Conservation (phyloP, 2,888 invertebrate genomes). For the Morpho deidamia region DNA sequence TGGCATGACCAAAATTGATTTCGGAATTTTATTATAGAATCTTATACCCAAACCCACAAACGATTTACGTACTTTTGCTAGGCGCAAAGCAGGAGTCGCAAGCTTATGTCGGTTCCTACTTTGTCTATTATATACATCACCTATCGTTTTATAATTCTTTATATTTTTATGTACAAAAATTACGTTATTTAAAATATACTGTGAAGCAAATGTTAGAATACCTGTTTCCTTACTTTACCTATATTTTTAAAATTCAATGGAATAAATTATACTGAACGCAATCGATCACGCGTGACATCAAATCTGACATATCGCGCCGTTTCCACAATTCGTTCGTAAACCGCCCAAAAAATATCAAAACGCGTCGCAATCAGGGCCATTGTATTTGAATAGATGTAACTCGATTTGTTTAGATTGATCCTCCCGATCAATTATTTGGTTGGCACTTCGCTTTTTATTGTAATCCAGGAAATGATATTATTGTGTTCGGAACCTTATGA, state of each 20-base stretch:
- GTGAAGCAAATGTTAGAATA: too few relatives aligned
- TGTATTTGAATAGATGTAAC: slow-evolving; percentile 44
- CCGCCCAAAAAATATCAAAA: slow-evolving; percentile 44
- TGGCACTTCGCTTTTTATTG: slow-evolving; percentile 34
- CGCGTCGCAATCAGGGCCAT: slow-evolving; percentile 54
- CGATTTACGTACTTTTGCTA: too few relatives aligned
- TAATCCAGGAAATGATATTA: slow-evolving; percentile 40
- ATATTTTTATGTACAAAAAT: too few relatives aligned
- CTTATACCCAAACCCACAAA: too few relatives aligned
- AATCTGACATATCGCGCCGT: slow-evolving; percentile 52
- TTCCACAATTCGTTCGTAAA: slow-evolving; percentile 48
- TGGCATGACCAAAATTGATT: too few relatives aligned
- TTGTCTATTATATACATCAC: too few relatives aligned
- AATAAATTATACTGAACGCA: background rate
- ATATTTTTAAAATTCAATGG: background rate
- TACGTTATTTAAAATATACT: too few relatives aligned
- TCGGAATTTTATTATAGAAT: too few relatives aligned
- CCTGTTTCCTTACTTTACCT: too few relatives aligned
- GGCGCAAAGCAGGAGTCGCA: too few relatives aligned
- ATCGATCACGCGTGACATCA: slow-evolving; percentile 50
- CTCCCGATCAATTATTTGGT: slow-evolving; percentile 53
- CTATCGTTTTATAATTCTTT: too few relatives aligned
- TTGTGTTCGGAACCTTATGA: slow-evolving; percentile 5
- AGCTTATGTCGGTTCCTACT: too few relatives aligned
- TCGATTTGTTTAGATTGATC: slow-evolving; percentile 63